Conservation (phyloP, 53 echinoderm and acorn worm species). For the Zoroaster sp. region DNA sequence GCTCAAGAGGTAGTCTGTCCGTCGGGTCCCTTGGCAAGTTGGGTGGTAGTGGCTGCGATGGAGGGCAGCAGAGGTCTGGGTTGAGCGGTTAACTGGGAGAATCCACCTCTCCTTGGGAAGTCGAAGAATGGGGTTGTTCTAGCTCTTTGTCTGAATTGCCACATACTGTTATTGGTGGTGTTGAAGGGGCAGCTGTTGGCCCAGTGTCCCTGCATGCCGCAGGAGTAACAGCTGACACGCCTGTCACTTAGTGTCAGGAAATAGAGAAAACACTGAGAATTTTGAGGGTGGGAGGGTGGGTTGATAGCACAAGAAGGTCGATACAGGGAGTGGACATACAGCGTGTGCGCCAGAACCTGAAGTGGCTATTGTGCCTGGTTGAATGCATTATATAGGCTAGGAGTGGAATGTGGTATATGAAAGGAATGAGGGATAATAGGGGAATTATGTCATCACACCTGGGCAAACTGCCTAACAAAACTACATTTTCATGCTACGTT, state of each 20-base stretch:
- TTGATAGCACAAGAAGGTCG: no score
- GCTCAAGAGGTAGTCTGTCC: neutral
- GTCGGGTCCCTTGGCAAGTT: neutral
- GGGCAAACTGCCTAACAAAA: no score
- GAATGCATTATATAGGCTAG: no score
- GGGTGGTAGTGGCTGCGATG: neutral
- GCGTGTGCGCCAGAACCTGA: no score
- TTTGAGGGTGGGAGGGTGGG: no score
- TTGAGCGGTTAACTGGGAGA: neutral
- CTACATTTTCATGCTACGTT: no score
- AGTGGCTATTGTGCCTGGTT: no score
- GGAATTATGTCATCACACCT: no score
- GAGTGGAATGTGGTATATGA: no score
- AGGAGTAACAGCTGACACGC: neutral
- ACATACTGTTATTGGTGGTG: neutral
- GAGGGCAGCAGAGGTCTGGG: conserved; percentile 1
- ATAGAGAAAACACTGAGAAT: no score
- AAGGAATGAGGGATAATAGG: no score
- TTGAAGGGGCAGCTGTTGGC: neutral
- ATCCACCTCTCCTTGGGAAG: neutral
- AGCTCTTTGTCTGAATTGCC: neutral
- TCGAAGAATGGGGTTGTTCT: neutral
- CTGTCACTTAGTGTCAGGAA: neutral
- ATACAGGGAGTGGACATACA: no score
- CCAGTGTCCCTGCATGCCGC: neutral